Conservation (phyloP, 2,888 invertebrate species). For the Sycophila texana region DNA sequence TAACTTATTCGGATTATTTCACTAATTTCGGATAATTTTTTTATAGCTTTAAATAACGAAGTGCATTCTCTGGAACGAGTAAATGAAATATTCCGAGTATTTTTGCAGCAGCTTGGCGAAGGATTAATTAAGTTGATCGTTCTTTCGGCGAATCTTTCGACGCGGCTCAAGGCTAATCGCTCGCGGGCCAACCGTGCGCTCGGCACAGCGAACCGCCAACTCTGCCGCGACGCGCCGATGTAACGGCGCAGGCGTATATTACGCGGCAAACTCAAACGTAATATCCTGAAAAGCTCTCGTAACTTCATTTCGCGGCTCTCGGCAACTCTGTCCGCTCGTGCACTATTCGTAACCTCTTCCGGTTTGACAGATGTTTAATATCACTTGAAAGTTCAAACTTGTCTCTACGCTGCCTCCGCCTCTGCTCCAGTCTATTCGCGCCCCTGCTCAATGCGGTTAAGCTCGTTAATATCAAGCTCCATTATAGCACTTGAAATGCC, state of each 20-base stretch:
- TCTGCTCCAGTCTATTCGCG: not conserved
- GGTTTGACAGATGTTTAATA: conserved; percentile 70
- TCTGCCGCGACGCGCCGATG: conserved; percentile 7
- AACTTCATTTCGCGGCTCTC: conserved; percentile 67
- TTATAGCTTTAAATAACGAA: too few relatives aligned
- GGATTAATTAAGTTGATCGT: too few relatives aligned
- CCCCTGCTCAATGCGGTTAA: conserved; percentile 37
- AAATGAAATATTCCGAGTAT: too few relatives aligned
- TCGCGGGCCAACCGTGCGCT: conserved; percentile 3
- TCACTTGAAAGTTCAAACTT: conserved; percentile 53
- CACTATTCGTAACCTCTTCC: conserved; percentile 62
- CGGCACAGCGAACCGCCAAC: conserved; percentile 7
- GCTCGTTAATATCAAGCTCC: conserved; percentile 56
- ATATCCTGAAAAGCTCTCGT: conserved; percentile 72
- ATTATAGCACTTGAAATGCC: conserved; percentile 54
- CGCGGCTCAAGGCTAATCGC: conserved; percentile 8
- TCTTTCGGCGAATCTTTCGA: too few relatives aligned
- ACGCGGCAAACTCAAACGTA: conserved; percentile 73
- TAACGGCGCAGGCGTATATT: conserved; percentile 65
- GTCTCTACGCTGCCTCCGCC: conserved; percentile 26
- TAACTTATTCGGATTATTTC: too few relatives aligned
- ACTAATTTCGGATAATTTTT: too few relatives aligned
- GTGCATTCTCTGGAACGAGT: too few relatives aligned
- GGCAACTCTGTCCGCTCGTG: conserved; percentile 43
- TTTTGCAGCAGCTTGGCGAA: too few relatives aligned